Evolutionary conservation across 2,888 invertebrate genomes (phyloP), one percentile per base, ranked within the genome.

Genomic region (Drosophila multiciliata): DNA sequence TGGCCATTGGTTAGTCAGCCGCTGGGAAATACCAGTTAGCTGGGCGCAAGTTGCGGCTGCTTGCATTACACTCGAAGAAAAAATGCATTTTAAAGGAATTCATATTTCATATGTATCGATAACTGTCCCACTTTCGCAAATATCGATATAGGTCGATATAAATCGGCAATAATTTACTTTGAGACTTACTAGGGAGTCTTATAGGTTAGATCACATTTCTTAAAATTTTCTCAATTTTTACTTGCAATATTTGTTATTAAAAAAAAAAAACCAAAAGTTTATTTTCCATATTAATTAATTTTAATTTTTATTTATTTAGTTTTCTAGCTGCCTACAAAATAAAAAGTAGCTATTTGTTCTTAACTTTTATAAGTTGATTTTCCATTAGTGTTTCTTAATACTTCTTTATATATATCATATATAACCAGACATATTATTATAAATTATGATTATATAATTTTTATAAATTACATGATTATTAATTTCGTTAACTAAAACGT

Each of bases 1-100:
- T 40, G 48, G 66, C 72, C 54, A 66, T 63, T 82, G 80, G 79
- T 85, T 85, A 85, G 89, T 85, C 89, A 89, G 89, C 85, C 82
- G 84, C 87, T 88, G 85, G 85, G 89, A 89, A 87, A 89, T 85
- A 89, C 89, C 87, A 85, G 85, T 57, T 57, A 57, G 42, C 57
- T 42, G 57, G 55, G 57, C 55, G 12, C 36, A 54, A 36, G 54
- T 86, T 81, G 87, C 79, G 76, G 59, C 40, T 66, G 38, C 45
- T 72, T 9, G 57, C 35, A 29, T 29, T 54, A 17, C 57, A 57
- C 57, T 32, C 5, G 33, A 15, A 38, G n/a, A 57, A 29, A 57
- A 29, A 49, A 49, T 49, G 26, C 3, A 1, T 8, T 20, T n/a
- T 26, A n/a, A 1, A n/a, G n/a, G 5, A 11, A 11, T 36, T 36